Evolutionary conservation across 2,113 vertebrate genomes (phyloP).

Genomic region (Stictonetta naevosa): DNA sequence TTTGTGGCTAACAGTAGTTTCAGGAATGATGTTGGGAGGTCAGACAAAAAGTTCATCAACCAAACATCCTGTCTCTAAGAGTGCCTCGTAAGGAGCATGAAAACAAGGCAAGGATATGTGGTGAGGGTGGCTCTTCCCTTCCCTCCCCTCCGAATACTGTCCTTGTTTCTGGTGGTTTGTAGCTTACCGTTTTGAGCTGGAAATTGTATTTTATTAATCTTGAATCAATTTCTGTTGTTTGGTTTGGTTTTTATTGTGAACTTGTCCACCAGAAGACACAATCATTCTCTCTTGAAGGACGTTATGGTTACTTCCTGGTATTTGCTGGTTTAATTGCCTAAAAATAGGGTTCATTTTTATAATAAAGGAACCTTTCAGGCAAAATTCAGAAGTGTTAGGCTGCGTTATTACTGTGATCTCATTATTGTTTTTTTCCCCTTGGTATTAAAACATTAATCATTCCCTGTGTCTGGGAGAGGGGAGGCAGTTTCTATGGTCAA

Average conservation of each 20-base stretch:
- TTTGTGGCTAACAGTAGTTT: constrained; percentile 7
- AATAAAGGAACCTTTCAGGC: not conserved
- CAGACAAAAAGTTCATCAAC: not conserved
- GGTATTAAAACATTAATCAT: not conserved
- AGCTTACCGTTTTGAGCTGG: not conserved
- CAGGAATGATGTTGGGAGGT: not conserved
- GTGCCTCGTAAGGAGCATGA: not conserved
- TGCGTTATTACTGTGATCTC: not conserved
- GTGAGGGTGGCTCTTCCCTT: not conserved
- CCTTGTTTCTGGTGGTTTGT: not conserved
- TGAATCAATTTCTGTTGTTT: not conserved
- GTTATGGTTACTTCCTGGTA: not conserved
- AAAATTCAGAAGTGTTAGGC: not conserved
- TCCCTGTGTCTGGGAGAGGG: not conserved
- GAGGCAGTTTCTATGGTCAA: not conserved
- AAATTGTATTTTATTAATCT: not conserved
- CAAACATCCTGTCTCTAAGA: not conserved
- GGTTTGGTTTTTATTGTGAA: not conserved
- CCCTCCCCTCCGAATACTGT: not conserved
- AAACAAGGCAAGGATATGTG: not conserved
- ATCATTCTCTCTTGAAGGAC: not conserved
- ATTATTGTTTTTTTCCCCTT: not conserved
- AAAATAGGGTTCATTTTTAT: not conserved
- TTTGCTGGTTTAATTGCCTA: not conserved
- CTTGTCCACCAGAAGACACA: not conserved